phyloP scores from a whole-genome alignment of 2,888 invertebrate species.

The Chymomyza caudatula region DNA sequence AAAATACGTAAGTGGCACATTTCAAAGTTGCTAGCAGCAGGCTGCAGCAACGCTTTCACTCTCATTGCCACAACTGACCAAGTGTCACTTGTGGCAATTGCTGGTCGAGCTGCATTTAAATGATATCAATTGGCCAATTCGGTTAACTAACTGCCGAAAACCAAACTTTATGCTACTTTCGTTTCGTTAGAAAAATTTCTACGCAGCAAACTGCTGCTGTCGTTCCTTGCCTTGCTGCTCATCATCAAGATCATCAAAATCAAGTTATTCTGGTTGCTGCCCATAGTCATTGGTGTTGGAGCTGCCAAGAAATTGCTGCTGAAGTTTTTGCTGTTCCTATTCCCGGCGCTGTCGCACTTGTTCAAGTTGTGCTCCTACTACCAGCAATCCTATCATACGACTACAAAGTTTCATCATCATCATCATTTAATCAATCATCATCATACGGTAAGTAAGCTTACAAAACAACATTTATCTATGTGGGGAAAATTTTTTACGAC shows the following conservation, averaged over 20 bases:
- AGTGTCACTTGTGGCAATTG: background rate
- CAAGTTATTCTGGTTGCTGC: slow-evolving; percentile 88
- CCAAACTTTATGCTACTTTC: slow-evolving; percentile 48
- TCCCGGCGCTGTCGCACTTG: slow-evolving; percentile 89
- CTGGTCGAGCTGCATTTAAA: slow-evolving; percentile 17
- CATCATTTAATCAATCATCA: slow-evolving; percentile 89
- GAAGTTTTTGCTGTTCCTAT: slow-evolving; percentile 88
- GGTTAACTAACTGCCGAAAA: slow-evolving; percentile 16
- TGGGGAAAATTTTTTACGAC: background rate
- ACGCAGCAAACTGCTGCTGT: slow-evolving; percentile 85
- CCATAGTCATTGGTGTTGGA: slow-evolving; percentile 87
- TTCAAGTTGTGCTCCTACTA: slow-evolving; percentile 92
- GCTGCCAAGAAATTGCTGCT: slow-evolving; percentile 91
- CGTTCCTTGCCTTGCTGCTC: slow-evolving; percentile 86
- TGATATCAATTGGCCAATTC: slow-evolving; percentile 8
- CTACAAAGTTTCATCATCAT: slow-evolving; percentile 90
- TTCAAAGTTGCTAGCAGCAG: slow-evolving; percentile 4
- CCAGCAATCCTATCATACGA: slow-evolving; percentile 84
- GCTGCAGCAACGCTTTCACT: slow-evolving; percentile 38
- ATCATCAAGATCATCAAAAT: slow-evolving; percentile 89
- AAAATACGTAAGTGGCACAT: slow-evolving; percentile 75
- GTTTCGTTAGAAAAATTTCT: slow-evolving; percentile 86
- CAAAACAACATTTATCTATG: background rate
- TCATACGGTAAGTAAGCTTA: slow-evolving; percentile 79
- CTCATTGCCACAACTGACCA: background rate